Percentiles rank a stretch among this genome's conserved stretches.
These are phyloP conservation scores for Drosophila pruinosa DNA, from an alignment of 1,140 invertebrate species.

Conservation along the genomic window DNA sequence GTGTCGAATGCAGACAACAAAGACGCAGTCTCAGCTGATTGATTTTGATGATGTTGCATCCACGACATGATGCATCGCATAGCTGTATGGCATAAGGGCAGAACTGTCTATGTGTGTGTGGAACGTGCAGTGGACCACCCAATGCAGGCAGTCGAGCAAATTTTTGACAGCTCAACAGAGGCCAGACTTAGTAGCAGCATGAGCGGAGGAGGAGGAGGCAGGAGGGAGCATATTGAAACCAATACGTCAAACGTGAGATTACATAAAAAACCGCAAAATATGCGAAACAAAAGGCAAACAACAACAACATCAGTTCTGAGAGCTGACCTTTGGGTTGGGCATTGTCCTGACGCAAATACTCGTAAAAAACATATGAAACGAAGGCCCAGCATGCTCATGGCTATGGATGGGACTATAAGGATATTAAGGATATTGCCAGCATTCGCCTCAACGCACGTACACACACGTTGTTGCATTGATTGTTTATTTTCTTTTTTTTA, in stretches of 20 bases:
- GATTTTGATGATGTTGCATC: constrained; percentile 37
- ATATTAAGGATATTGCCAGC: constrained; percentile 49
- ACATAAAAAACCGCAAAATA: constrained; percentile 76
- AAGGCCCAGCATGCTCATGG: constrained; percentile 62
- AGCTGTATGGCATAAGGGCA: constrained; percentile 27
- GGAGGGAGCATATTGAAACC: constrained; percentile 59
- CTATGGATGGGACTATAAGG: constrained; percentile 46
- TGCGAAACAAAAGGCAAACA: constrained; percentile 54
- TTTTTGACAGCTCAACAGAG: constrained; percentile 33
- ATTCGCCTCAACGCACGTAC: constrained; percentile 42
- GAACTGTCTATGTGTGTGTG: not conserved
- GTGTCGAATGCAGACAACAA: constrained; percentile 35
- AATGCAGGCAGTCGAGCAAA: constrained; percentile 33
- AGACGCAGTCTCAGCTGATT: constrained; percentile 28
- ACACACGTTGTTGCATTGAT: constrained; percentile 16
- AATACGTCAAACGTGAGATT: constrained; percentile 77
- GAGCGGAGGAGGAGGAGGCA: not conserved
- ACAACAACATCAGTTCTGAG: not conserved
- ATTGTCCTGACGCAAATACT: constrained; percentile 70
- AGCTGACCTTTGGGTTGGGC: constrained; percentile 57
- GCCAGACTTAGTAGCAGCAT: not conserved
- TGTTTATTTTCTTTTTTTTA: constrained; percentile 4
- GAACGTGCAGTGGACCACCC: constrained; percentile 66
- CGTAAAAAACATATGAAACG: constrained; percentile 65
- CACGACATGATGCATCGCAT: not conserved